Evolutionary conservation across 2,888 invertebrate species (phyloP), one percentile per base, ranked within the genome.

Genomic region (Mesoligia furuncula): DNA sequence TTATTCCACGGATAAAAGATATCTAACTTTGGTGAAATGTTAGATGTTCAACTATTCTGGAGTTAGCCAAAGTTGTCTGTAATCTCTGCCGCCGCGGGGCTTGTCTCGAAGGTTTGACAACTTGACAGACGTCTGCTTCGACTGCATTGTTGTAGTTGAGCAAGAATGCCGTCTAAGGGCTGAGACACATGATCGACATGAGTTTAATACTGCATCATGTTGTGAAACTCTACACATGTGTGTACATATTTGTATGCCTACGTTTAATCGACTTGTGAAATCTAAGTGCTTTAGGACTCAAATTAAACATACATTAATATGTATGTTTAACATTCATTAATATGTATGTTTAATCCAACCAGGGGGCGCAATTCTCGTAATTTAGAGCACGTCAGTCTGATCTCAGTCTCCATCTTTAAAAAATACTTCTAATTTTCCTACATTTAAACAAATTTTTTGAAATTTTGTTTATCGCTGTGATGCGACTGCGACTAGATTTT

Each of bases 61-160:
- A 75, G 69, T 70, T 72, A 72, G 42, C 2, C 36, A n/a, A 76
- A 84, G 75, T 78, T 68, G 13, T 51, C 31, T 36, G 48, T 82
- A 74, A 77, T 85, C 57, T 82, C 42, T 24, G 9, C 8, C 8
- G 76, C 73, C 73, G 17, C 45, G 69, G 69, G 82, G 61, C 82
- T 59, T 67, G 65, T 72, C 76, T 72, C 64, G n/a, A 51, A 36
- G 45, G 62, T 72, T 74, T 86, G 86, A 86, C 78, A 86, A 80
- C 77, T 84, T 74, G 84, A 78, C 77, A 68, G 68, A 64, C 77
- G 64, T 79, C 72, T 73, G 24, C 24, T 73, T 15, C 24, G 51
- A 15, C 45, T 79, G 78, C 70, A 79, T 73, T 67, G 69, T 73
- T 77, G 39, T 77, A 66, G 69, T 65, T 77, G 5, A 66, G n/a